Percentiles rank a stretch among this genome's conserved stretches.
Evolutionary conservation across 2,888 invertebrate species (phyloP).

Genomic region (Thumatha senex): DNA sequence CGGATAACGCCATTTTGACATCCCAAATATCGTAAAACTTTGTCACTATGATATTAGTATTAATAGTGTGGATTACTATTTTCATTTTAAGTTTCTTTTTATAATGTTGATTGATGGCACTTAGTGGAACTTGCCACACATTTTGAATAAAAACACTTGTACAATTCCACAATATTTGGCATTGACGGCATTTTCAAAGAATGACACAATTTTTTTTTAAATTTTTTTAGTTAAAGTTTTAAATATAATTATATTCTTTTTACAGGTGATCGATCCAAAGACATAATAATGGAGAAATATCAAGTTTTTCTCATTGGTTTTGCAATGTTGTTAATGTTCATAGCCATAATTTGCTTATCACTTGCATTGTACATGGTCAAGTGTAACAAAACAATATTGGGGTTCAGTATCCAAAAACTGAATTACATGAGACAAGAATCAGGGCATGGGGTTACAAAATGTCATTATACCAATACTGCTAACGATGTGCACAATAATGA

Average conservation of each 20-base stretch:
- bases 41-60: no score
- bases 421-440: constrained; percentile 18
- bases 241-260: not conserved
- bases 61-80: no score
- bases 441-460: constrained; percentile 2
- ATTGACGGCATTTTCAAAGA: no score
- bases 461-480: constrained; percentile 4
- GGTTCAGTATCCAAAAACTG: not conserved
- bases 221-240: no score
- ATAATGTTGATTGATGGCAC: no score
- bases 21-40: no score
- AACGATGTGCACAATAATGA: constrained; percentile 10
- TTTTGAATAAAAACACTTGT: no score
- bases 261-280: not conserved
- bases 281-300: not conserved
- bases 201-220: no score
- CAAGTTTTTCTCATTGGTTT: constrained; percentile 17
- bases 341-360: constrained; percentile 18
- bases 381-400: constrained; percentile 10
- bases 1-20: no score
- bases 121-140: no score
- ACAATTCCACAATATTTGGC: no score
- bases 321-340: constrained; percentile 14
- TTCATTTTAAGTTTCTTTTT: no score
- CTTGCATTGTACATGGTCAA: constrained; percentile 11